phyloP scores from a whole-genome alignment of 2,113 vertebrate species.

The Cyprinodon variegatus region DNA sequence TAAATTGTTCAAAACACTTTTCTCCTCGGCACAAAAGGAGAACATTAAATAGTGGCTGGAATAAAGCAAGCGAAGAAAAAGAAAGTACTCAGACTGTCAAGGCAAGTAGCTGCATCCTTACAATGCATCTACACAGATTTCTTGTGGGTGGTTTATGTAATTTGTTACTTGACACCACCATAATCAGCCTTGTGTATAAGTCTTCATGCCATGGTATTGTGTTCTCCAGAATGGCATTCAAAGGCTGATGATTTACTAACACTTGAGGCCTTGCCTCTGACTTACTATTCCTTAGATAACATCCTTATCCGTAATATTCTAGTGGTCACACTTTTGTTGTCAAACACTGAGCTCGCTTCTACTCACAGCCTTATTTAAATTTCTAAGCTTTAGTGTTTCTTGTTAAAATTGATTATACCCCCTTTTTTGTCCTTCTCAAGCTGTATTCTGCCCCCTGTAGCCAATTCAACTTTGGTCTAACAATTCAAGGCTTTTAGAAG shows the following conservation, averaged over 20 bases:
- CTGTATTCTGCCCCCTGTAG: constrained; percentile 9
- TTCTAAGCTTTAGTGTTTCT: not conserved
- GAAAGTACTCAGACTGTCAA: constrained; percentile 21
- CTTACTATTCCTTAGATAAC: constrained; percentile 18
- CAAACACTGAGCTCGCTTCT: constrained; percentile 11
- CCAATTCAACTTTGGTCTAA: constrained; percentile 12
- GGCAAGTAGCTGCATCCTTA: constrained; percentile 41
- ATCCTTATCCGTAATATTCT: constrained; percentile 11
- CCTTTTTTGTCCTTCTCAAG: constrained; percentile 17
- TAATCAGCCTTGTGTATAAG: constrained; percentile 40
- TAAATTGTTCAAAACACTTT: constrained; percentile 54
- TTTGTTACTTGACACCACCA: constrained; percentile 55
- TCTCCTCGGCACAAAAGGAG: constrained; percentile 33
- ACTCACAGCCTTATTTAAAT: constrained; percentile 13
- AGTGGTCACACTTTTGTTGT: constrained; percentile 10
- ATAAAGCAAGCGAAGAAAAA: constrained; percentile 37
- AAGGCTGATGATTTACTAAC: constrained; percentile 29
- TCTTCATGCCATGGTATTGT: constrained; percentile 37
- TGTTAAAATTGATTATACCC: not conserved
- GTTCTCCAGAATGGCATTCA: constrained; percentile 33
- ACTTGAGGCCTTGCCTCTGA: constrained; percentile 18
- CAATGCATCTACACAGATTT: constrained; percentile 66
- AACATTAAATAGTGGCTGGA: constrained; percentile 51
- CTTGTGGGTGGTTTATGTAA: constrained; percentile 70
- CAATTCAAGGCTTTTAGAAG: constrained; percentile 24